Conservation (phyloP, 2,888 invertebrate genomes). For the Augiades crinisus region DNA sequence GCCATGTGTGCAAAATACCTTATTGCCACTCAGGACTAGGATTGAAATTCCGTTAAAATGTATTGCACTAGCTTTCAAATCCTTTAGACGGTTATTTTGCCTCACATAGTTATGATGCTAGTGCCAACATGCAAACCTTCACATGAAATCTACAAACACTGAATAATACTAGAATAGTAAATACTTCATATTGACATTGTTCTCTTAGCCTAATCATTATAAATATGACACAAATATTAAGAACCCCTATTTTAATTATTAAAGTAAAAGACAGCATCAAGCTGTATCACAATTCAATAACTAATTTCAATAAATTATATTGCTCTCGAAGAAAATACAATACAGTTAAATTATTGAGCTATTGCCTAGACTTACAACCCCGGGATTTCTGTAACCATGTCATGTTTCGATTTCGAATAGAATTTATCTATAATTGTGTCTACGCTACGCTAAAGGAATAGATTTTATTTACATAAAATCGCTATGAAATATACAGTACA, state of each 20-base stretch:
- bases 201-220: conserved; percentile 55
- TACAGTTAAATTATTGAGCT: conserved; percentile 66
- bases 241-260: conserved; percentile 56
- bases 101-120: background rate
- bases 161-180: conserved; percentile 53
- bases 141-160: conserved; percentile 24
- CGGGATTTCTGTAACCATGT: conserved; percentile 75
- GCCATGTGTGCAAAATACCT: too few species aligned
- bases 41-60: background rate
- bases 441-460: conserved; percentile 44
- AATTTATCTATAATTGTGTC: conserved; percentile 41
- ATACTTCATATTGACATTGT: conserved; percentile 59
- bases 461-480: conserved; percentile 61
- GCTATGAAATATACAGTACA: conserved; percentile 42
- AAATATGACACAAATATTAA: conserved; percentile 56
- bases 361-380: conserved; percentile 78
- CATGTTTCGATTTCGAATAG: conserved; percentile 42
- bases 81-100: background rate
- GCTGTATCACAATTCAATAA: conserved; percentile 68
- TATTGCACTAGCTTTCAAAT: background rate
- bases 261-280: conserved; percentile 64
- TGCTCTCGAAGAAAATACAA: conserved; percentile 54
- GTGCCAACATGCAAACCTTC: background rate
- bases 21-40: background rate
- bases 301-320: conserved; percentile 62